Conservation (phyloP, 2,113 vertebrate species). For the Axis porcinus region DNA sequence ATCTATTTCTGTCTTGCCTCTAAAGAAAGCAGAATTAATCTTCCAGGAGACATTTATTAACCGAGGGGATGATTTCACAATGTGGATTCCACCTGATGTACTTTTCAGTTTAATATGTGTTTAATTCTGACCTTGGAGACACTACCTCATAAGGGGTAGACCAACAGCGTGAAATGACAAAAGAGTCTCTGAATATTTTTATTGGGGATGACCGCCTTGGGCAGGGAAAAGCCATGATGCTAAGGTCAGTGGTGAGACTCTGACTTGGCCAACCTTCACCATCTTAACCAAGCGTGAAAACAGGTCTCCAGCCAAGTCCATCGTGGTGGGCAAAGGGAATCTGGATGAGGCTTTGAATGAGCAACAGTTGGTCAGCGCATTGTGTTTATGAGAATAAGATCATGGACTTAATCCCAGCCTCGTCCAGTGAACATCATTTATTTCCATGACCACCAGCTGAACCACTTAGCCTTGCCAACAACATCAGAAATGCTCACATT, state of each 20-base stretch:
- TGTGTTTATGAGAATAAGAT: slow-evolving; percentile 43
- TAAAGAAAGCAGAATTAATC: not conserved
- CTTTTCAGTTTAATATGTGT: not conserved
- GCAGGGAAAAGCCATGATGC: not conserved
- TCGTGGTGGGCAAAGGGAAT: not conserved
- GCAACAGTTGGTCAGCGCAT: slow-evolving; percentile 44
- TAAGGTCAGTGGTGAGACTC: not conserved
- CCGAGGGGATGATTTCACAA: not conserved
- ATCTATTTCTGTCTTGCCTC: not conserved
- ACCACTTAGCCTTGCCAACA: slow-evolving; percentile 17
- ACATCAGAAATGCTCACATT: not conserved
- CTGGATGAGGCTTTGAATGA: not conserved
- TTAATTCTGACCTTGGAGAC: slow-evolving; percentile 41
- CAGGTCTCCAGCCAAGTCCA: not conserved
- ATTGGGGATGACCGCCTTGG: not conserved
- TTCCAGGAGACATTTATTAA: not conserved
- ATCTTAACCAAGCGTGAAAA: not conserved
- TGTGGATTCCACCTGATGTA: not conserved
- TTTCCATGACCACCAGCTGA: slow-evolving; percentile 42
- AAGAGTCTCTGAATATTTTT: not conserved
- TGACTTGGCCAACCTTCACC: not conserved
- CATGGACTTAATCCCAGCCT: not conserved
- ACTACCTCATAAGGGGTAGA: slow-evolving; percentile 21
- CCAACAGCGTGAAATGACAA: not conserved
- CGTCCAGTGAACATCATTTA: not conserved